Base-by-base conservation (phyloP, 2,113 vertebrate species). In the Stigmatopora nigra region DNA sequence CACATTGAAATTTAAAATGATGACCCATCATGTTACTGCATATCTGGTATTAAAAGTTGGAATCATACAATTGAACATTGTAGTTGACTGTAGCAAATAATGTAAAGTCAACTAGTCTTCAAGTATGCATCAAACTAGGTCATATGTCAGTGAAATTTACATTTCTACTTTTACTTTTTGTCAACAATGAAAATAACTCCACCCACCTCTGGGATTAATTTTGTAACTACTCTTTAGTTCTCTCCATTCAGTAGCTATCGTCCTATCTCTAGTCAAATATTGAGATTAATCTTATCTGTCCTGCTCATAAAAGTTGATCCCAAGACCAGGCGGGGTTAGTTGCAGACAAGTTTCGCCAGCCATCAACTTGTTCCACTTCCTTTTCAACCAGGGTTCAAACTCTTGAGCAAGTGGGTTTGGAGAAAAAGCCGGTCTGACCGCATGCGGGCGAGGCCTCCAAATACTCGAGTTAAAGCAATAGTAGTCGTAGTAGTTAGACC, bases 1-100 rank as follows among this genome's bases (percentile, higher is more conserved):
- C 25, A 31, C 25, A 2, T 31, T 31, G 25, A 31, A 2, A 31
- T 31, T 31, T 31, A 31, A 31, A 31, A 31, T 31, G 25, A 31
- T 31, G 25, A 52, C 19, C 59, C 44, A 44, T 61, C 16, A 22
- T 3, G 4, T 83, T 83, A 78, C 73, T 64, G 64, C 74, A 77
- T 79, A 77, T 80, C 78, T 80, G 72, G 49, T 47, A 65, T 7
- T 69, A 38, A 56, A 38, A 52, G 51, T 20, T 22, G 51, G 20
- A 31, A 31, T 31, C 51, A 52, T 12, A 20, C n/a, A 52, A 9
- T 22, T n/a, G 19, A 52, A 52, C 9, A 7, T 20, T 19, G 1
- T 11, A 53, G 19, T 12, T 1, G 17, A 4, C 9, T 10, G 22
- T 22, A 53, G n/a, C 20, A 53, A 53, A 19, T 20, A 1, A 48